Base-by-base conservation (phyloP, 2,888 invertebrate species). In the Tachina fera region DNA sequence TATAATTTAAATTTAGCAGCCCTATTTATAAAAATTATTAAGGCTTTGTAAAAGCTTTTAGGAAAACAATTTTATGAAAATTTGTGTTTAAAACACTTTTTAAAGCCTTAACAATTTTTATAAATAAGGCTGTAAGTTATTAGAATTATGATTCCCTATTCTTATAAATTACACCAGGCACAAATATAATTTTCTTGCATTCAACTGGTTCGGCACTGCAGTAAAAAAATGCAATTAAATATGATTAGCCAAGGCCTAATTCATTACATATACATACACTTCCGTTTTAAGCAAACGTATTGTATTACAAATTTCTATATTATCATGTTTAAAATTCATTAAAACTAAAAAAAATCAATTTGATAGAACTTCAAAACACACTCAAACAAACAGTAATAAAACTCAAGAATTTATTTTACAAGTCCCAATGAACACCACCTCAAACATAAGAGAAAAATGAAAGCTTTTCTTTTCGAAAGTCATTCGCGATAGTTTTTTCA, bases 311-410 rank as follows among this genome's bases (percentile, higher is more conserved):
- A 61, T 77, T 58, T 10, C 10, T 41, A 49, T 49, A 68, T 53
- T 39, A 60, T 83, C 77, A 78, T 83, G 83, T 83, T 83, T 60
- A n/a, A 72, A 60, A 72, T 41, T 60, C 72, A 78, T 83, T 78
- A 83, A 83, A 68, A 68, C 16, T 14, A 31, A 65, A 72, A 67
- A 78, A 72, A 68, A 72, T 60, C 19, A 67, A 67, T 45, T 22
- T 67, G 16, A 63, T 70, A 22, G 56, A 56, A 82, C 63, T 74
- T 51, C 31, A 51, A 60, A 16, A 16, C 13, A 49, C 31, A 16
- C n/a, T 41, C 47, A 31, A 22, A 68, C 47, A 31, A 47, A 61
- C 10, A 3, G 60, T 56, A 58, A 49, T 4, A 70, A 65, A 65
- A 53, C 71, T 39, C 31, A 41, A 22, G 8, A 77, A 67, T 16